Percentiles rank a stretch among this genome's conserved stretches.
Conservation (phyloP, 2,113 vertebrate species). For the Odocoileus virginianus region DNA sequence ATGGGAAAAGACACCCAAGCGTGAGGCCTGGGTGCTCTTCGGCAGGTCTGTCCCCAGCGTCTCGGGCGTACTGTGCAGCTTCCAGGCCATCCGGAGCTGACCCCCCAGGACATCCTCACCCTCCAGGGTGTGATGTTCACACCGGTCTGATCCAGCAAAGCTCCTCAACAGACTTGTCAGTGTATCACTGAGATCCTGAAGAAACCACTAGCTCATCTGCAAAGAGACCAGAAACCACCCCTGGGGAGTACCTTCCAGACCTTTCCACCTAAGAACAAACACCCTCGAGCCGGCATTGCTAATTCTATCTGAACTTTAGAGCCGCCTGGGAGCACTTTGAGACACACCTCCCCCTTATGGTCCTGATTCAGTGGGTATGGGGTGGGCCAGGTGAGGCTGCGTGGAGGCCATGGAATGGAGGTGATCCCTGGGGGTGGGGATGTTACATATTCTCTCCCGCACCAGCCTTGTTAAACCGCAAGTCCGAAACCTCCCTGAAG, state of each 20-base stretch:
- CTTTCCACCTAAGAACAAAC: neutral
- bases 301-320: neutral
- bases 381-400: too few relatives aligned
- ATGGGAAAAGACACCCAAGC: neutral
- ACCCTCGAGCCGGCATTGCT: neutral
- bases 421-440: neutral
- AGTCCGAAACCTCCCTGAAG: neutral
- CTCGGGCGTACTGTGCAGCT: accelerated
- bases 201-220: neutral
- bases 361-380: neutral
- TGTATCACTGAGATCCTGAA: neutral
- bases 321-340: neutral
- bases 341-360: neutral
- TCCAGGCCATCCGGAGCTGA: neutral
- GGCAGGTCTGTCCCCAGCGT: neutral
- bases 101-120: neutral
- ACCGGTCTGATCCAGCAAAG: neutral
- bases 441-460: neutral
- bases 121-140: neutral
- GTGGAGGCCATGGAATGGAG: too few relatives aligned
- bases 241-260: neutral
- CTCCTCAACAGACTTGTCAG: neutral
- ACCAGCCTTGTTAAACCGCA: neutral
- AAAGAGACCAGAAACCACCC: neutral
- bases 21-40: neutral